Evolutionary conservation across 2,113 vertebrate species (phyloP), one percentile per base, ranked within the genome.

Genomic region (Pangasianodon gigas): DNA sequence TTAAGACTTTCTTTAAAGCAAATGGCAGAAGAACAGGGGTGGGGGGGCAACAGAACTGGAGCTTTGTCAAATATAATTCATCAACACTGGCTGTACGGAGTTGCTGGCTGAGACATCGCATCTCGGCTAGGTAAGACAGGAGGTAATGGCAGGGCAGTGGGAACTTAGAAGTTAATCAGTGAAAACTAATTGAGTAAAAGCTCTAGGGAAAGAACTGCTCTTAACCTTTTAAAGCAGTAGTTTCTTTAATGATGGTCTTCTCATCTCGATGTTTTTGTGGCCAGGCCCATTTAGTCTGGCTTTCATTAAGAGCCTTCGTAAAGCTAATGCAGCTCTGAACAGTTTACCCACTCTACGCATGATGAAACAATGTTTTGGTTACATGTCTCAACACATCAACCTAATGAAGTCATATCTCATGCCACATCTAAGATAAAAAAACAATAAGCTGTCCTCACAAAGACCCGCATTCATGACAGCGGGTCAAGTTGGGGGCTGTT

Each of bases 171-270:
- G 91, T 94, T 93, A 95, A 91, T 94, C 93, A 93, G 87, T 91
- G 90, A 93, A 95, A 95, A 92, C 69, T 89, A 93, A 94, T 93
- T 75, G 37, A 84, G 92, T 95, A 91, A 80, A 90, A 82, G 88
- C 91, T 65, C 88, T 41, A 71, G 58, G 81, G 77, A 51, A 86
- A 41, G 62, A 51, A 13, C 44, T 18, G 54, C 37, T 37, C 67
- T 65, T 21, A 83, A 91, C 29, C 37, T 67, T 82, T 86, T 74
- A 88, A 60, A 52, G 54, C 44, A 58, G 52, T 83, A 81, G 24
- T 80, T 79, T 86, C 29, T 11, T 54, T 58, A 79, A 88, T 81
- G 29, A 46, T 13, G 46, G 51, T 60, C 62, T 60, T 77, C 58
- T 37, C 29, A 71, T 84, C 26, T 60, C 19, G 7, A 10, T 48